phyloP scores from a whole-genome alignment of 2,797 vertebrate species.

The Iguana delicatissima region DNA sequence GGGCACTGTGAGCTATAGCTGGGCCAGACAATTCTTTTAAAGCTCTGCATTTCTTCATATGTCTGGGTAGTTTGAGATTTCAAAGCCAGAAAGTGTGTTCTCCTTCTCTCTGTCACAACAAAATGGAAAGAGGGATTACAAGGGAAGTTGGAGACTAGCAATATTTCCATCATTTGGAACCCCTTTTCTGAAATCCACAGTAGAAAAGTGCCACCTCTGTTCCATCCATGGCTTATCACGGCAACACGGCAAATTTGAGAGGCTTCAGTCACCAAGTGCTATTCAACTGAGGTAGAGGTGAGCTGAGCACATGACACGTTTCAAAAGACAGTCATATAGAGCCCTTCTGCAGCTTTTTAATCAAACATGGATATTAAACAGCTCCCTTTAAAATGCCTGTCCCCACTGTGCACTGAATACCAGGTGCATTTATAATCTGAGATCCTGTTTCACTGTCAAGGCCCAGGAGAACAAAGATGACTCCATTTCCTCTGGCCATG shows the following conservation, averaged over 20 bases:
- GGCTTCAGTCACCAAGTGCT: neutral
- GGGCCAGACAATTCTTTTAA: neutral
- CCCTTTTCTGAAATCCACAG: neutral
- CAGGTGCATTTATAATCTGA: neutral
- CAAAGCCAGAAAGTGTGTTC: neutral
- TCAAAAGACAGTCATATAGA: neutral
- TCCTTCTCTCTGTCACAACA: neutral
- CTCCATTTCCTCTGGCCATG: no score
- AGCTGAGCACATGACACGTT: accelerated
- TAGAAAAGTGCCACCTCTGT: neutral
- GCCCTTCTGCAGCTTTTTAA: neutral
- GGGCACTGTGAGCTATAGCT: neutral
- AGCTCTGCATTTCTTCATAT: neutral
- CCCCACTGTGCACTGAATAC: neutral
- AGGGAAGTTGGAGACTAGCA: neutral
- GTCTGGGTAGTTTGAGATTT: neutral
- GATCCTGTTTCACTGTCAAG: no score
- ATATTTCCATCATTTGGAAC: neutral
- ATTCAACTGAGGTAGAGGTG: neutral
- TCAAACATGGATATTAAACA: neutral
- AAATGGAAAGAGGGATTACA: neutral
- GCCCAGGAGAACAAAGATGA: no score
- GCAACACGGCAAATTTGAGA: neutral
- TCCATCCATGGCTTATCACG: neutral
- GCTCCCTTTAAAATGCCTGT: neutral